Evolutionary conservation across 1,140 invertebrate species (phyloP), one percentile per base, ranked within the genome.

Genomic region (Formica selysi): DNA sequence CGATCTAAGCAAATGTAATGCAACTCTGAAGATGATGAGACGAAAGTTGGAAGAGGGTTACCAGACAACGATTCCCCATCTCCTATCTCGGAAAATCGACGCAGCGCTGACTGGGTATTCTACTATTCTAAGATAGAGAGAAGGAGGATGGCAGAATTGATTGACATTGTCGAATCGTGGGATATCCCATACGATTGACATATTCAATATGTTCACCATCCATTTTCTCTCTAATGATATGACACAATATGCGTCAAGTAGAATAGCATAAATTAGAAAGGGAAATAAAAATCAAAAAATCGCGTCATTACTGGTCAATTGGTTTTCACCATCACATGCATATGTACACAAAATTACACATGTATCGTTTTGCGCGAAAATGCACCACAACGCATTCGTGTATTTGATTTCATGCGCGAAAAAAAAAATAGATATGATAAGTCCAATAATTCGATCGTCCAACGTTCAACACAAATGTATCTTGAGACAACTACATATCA

Each of bases 41-140:
- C 91, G 93, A 76, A 92, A 88, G 90, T 91, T 91, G 91, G 88
- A 91, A 89, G 81, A 92, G 89, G 84, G 81, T 86, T 83, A 92
- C 86, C 67, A 91, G 89, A 62, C 92, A 91, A 91, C 91, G 91
- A 93, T 89, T 54, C 29, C 7, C 3, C 71, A 36, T 91, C 89
- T 85, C 65, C 83, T 89, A 91, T 87, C 87, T 89, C 48, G 88
- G 86, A 68, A 93, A 85, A 88, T 59, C 79, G 67, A 76, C 81
- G 59, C 85, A 79, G 68, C 89, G 32, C 48, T 86, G 65, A 83
- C 68, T 88, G 59, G 85, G 81, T 26, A 74, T 86, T 38, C 73
- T 87, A 54, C 73, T 91, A 44, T 88, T 74, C 76, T 91, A 76
- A 87, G 70, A 38, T 57, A 16, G 36, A 13, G 64, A 5, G 29